Percentiles rank a stretch among this genome's conserved stretches.
phyloP scores from a whole-genome alignment of 2,113 vertebrate species.

The Rhinolophus ferrumequinum region DNA sequence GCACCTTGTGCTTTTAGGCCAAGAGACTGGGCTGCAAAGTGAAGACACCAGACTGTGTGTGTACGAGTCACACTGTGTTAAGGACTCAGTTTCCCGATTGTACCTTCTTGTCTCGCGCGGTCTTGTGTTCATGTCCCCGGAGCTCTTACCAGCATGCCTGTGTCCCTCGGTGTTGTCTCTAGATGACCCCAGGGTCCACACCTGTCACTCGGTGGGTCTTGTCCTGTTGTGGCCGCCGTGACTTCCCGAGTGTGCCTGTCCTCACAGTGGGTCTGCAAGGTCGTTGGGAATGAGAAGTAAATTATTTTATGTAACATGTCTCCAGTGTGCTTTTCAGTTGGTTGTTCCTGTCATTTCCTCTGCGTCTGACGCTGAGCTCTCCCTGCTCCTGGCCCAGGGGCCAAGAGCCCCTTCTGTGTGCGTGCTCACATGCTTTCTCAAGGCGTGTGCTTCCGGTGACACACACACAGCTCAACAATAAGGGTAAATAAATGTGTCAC shows the following conservation, averaged over 20 bases:
- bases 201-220: neutral
- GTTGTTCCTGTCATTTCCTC: neutral
- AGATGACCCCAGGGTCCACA: neutral
- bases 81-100: neutral
- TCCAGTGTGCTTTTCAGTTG: constrained; percentile 51
- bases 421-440: neutral
- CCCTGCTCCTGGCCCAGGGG: neutral
- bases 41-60: neutral
- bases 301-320: constrained; percentile 63
- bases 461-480: constrained; percentile 67
- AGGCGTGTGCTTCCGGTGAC: constrained; percentile 64
- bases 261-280: neutral
- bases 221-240: neutral
- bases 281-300: constrained; percentile 67
- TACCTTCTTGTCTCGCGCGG: neutral
- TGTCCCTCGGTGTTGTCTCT: neutral
- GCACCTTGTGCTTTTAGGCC: neutral
- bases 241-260: constrained; percentile 15
- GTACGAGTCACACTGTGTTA: neutral
- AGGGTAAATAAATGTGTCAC: constrained; percentile 75
- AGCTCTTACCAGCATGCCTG: neutral
- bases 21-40: neutral
- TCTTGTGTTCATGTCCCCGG: neutral
- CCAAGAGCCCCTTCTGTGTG: neutral
- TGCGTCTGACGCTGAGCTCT: neutral